These are phyloP conservation scores for Parochlus steinenii DNA, from an alignment of 2,888 invertebrate species.

Conservation along the genomic window DNA sequence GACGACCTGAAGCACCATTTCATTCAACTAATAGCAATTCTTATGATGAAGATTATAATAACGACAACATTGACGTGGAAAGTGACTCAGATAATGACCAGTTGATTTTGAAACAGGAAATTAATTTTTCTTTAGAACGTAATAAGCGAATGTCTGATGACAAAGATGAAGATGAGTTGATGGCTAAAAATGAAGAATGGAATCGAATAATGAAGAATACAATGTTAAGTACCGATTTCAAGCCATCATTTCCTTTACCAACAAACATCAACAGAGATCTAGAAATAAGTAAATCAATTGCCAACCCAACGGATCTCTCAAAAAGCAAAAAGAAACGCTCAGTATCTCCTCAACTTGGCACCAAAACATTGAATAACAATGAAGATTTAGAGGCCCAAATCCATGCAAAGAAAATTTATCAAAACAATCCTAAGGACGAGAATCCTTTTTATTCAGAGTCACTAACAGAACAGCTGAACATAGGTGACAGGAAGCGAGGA, in stretches of 20 bases:
- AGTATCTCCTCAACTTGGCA: no score
- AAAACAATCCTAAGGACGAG: conserved; percentile 7
- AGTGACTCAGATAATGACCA: conserved; percentile 18
- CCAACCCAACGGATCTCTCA: no score
- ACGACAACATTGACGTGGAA: conserved; percentile 29
- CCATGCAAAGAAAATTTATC: conserved; percentile 1
- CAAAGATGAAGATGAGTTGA: conserved; percentile 6
- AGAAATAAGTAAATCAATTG: no score
- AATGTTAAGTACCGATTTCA: no score
- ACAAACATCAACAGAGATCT: no score
- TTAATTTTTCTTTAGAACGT: no score
- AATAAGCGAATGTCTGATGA: conserved; percentile 6
- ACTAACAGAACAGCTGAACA: conserved; percentile 4
- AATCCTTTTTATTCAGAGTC: conserved; percentile 5
- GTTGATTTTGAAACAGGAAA: no score
- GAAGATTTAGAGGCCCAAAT: neutral
- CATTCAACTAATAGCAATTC: neutral
- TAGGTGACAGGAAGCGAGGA: conserved; percentile 10
- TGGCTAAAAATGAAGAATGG: conserved; percentile 10
- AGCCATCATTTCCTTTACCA: no score
- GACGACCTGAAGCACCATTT: neutral
- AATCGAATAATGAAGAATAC: conserved; percentile 11
- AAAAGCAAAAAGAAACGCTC: no score
- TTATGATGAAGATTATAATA: conserved; percentile 9
- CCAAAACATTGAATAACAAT: no score